Conservation (phyloP, 2,797 vertebrate species). For the Hoplostethus atlanticus region DNA sequence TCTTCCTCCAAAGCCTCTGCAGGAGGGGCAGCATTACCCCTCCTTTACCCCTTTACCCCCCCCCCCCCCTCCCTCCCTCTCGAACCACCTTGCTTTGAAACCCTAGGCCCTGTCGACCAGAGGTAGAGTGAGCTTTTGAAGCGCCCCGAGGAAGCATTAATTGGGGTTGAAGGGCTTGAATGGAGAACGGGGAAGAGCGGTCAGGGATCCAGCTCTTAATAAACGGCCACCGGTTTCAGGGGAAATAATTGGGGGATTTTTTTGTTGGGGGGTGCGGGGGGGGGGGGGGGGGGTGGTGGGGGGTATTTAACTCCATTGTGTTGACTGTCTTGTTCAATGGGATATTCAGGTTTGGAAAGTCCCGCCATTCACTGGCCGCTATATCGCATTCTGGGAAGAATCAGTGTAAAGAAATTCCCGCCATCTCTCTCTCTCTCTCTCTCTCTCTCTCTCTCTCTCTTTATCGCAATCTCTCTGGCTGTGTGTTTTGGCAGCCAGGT, state of each 20-base stretch:
- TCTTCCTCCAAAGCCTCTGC: neutral
- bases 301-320: slow-evolving; percentile 33
- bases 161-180: slow-evolving; percentile 14
- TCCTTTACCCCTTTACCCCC: neutral
- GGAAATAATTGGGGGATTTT: slow-evolving; percentile 40
- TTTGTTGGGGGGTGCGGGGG: too few relatives aligned
- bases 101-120: slow-evolving; percentile 37
- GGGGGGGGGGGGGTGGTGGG: too few relatives aligned
- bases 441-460: slow-evolving; percentile 8
- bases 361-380: slow-evolving; percentile 51
- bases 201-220: slow-evolving; percentile 19
- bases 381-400: slow-evolving; percentile 40
- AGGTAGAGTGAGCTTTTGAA: slow-evolving; percentile 42
- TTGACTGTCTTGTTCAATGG: slow-evolving; percentile 13
- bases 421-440: slow-evolving; percentile 19
- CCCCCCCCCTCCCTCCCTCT: neutral
- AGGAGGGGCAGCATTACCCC: slow-evolving; percentile 2
- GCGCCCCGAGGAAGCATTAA: slow-evolving; percentile 30
- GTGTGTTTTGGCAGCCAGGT: slow-evolving; percentile 33
- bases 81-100: slow-evolving; percentile 41
- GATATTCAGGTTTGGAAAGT: slow-evolving; percentile 45
- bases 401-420: slow-evolving; percentile 39
- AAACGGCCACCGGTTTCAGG: slow-evolving; percentile 16
- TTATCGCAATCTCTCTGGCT: slow-evolving; percentile 25
- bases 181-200: slow-evolving; percentile 5